These are phyloP conservation scores for Drosophila emarginata DNA, from an alignment of 2,888 invertebrate genomes.

Conservation along the genomic window DNA sequence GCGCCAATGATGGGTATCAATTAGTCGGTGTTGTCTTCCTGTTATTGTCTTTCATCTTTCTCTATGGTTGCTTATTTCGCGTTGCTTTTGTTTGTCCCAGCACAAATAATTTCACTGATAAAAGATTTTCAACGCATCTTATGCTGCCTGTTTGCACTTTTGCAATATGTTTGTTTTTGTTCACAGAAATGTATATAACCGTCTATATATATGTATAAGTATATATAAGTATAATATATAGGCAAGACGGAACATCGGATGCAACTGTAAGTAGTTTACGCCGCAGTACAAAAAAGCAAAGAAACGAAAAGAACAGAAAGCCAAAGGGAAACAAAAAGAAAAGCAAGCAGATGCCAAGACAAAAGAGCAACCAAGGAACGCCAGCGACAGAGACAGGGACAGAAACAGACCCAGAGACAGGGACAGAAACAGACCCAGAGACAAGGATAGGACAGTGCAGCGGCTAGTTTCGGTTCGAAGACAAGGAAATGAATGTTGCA, in stretches of 20 bases:
- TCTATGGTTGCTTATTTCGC: constrained; percentile 26
- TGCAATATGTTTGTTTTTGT: constrained; percentile 69
- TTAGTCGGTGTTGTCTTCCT: not conserved
- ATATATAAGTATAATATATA: constrained; percentile 32
- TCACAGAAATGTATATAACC: constrained; percentile 40
- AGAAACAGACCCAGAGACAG: not conserved
- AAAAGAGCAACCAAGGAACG: constrained; percentile 27
- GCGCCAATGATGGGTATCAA: not conserved
- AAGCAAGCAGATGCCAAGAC: constrained; percentile 31
- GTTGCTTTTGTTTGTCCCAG: constrained; percentile 60
- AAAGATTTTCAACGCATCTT: constrained; percentile 78
- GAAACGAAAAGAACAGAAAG: not conserved
- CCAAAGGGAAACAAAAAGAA: constrained; percentile 33
- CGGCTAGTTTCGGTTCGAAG: constrained; percentile 26
- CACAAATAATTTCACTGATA: constrained; percentile 77
- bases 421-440: not conserved
- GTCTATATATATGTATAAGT: not conserved
- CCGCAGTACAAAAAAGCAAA: constrained; percentile 61
- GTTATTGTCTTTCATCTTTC: not conserved
- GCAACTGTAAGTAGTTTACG: constrained; percentile 72
- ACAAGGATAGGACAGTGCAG: constrained; percentile 11
- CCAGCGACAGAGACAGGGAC: not conserved
- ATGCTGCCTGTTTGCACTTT: constrained; percentile 70
- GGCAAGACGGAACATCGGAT: constrained; percentile 43
- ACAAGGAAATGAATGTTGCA: constrained; percentile 70